phyloP scores from a whole-genome alignment of 2,888 invertebrate genomes.

The Orgyia antiqua region DNA sequence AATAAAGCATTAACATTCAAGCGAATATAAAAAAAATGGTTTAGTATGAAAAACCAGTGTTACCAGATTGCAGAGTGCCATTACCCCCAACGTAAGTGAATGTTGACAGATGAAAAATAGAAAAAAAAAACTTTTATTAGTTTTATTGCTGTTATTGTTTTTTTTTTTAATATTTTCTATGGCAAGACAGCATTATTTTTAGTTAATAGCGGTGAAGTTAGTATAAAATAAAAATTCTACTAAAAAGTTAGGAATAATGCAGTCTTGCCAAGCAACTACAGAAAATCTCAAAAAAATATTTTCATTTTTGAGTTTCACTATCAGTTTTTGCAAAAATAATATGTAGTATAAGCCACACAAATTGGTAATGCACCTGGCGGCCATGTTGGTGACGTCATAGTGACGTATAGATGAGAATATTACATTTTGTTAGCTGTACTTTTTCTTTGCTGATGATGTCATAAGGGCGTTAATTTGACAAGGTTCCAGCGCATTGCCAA shows the following conservation, averaged over 20 bases:
- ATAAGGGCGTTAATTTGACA: no score
- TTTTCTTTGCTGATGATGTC: no score
- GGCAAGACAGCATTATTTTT: slow-evolving; percentile 57
- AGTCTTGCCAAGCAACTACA: slow-evolving; percentile 51
- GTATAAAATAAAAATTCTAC: slow-evolving; percentile 13
- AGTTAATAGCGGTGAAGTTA: slow-evolving; percentile 32
- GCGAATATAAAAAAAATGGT: slow-evolving; percentile 35
- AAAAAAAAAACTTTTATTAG: slow-evolving; percentile 64
- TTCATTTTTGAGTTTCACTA: no score
- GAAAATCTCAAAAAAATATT: background rate
- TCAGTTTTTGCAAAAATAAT: no score
- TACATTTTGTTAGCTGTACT: no score
- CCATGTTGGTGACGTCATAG: no score
- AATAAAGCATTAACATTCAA: slow-evolving; percentile 34
- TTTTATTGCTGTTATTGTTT: slow-evolving; percentile 36
- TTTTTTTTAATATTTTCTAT: slow-evolving; percentile 20
- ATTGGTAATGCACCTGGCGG: no score
- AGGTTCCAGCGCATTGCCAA: no score
- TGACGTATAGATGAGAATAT: no score
- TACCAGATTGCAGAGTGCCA: slow-evolving; percentile 76
- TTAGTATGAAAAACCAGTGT: slow-evolving; percentile 71
- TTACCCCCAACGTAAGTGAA: slow-evolving; percentile 70
- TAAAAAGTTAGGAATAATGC: slow-evolving; percentile 44
- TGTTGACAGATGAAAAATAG: slow-evolving; percentile 71
- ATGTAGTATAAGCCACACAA: no score